A percentile compares a stretch with the other conserved stretches of the same genome.
Evolutionary conservation across 2,888 invertebrate genomes (phyloP).

Genomic region (Drosophila aldrichi): DNA sequence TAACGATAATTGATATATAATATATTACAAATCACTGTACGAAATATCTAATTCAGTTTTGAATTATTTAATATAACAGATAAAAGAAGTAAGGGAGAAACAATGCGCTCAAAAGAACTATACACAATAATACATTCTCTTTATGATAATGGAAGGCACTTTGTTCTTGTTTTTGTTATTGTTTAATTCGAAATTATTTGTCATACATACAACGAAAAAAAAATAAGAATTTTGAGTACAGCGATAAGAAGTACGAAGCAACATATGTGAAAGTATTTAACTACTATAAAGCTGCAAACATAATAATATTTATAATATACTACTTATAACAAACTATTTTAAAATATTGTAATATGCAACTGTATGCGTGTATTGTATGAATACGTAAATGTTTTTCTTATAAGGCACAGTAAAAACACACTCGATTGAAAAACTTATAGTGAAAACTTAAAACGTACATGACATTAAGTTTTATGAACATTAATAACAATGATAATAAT

Average conservation of each 20-base stretch:
- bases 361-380: slow-evolving; percentile 46
- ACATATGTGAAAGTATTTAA: slow-evolving; percentile 65
- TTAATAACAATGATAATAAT: slow-evolving; percentile 18
- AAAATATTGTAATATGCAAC: slow-evolving; percentile 47
- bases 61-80: slow-evolving; percentile 9
- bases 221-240: slow-evolving; percentile 39
- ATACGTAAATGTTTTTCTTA: slow-evolving; percentile 65
- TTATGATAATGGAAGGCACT: slow-evolving; percentile 40
- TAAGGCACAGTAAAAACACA: slow-evolving; percentile 54
- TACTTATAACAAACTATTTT: slow-evolving; percentile 17
- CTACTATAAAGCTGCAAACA: slow-evolving; percentile 45
- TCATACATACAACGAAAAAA: slow-evolving; percentile 32
- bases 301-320: slow-evolving; percentile 26
- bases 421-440: slow-evolving; percentile 31
- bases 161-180: slow-evolving; percentile 14
- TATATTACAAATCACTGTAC: slow-evolving; percentile 16
- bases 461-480: slow-evolving; percentile 27
- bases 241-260: slow-evolving; percentile 49
- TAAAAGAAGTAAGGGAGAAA: not conserved
- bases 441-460: slow-evolving; percentile 28
- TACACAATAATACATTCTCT: slow-evolving; percentile 31
- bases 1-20: too few relatives aligned
- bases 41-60: slow-evolving; percentile 21
- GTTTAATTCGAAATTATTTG: slow-evolving; percentile 13
- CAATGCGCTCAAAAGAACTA: slow-evolving; percentile 34